Percentiles rank a stretch among this genome's conserved stretches.
Conservation (phyloP, 2,113 vertebrate genomes). For the Narcine bancroftii region DNA sequence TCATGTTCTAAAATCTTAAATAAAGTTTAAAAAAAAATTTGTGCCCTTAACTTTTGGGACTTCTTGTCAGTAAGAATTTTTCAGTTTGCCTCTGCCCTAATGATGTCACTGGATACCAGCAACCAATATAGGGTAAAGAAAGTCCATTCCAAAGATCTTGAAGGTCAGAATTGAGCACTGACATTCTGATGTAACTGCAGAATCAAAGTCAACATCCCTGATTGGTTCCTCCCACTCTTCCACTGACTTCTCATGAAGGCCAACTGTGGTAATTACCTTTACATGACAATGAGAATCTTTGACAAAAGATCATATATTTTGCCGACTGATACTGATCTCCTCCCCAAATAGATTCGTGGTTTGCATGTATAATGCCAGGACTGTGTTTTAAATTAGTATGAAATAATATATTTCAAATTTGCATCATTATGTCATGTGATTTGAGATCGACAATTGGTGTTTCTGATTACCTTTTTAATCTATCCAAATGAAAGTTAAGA, state of each 20-base stretch:
- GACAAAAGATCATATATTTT: not conserved
- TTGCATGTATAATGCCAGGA: not conserved
- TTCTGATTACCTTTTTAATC: not conserved
- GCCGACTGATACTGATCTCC: not conserved
- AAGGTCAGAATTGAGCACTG: no score
- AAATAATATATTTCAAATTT: not conserved
- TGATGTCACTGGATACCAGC: no score
- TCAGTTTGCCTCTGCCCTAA: no score
- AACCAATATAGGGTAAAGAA: no score
- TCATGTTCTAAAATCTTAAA: no score
- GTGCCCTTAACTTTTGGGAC: no score
- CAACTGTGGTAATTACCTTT: not conserved
- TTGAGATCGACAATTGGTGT: not conserved
- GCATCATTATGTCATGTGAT: not conserved
- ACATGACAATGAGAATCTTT: not conserved
- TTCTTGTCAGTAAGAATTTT: no score
- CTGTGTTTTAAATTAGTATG: not conserved
- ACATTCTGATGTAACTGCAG: no score
- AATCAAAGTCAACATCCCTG: not conserved
- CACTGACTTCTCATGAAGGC: not conserved
- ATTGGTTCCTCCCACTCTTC: not conserved
- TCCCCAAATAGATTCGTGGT: not conserved
- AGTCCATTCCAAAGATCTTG: no score
- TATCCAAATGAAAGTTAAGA: not conserved
- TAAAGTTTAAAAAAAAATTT: no score